phyloP scores from a whole-genome alignment of 2,888 invertebrate genomes.

The Leptura quadrifasciata region DNA sequence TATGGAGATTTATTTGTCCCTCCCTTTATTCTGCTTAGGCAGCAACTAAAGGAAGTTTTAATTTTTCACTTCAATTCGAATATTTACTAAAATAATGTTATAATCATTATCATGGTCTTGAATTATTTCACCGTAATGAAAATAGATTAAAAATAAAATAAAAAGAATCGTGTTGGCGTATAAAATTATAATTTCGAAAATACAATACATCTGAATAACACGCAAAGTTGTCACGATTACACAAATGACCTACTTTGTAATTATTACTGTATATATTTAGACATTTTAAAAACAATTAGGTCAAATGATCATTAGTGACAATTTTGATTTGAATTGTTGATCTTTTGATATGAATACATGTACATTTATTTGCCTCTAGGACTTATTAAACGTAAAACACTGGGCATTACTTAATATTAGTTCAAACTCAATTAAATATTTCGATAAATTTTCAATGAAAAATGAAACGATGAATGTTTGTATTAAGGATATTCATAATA shows the following conservation, averaged over 20 bases:
- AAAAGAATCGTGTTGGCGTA: not conserved
- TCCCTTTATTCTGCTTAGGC: no score
- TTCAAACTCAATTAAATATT: no score
- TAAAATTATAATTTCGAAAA: slow-evolving; percentile 19
- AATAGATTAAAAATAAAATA: not conserved
- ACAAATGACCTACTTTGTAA: slow-evolving; percentile 20
- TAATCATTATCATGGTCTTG: not conserved
- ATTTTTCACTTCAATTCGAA: no score
- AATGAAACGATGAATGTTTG: no score
- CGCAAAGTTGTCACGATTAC: slow-evolving; percentile 17
- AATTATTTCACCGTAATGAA: not conserved
- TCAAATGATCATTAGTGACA: not conserved
- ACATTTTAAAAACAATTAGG: not conserved
- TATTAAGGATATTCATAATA: no score
- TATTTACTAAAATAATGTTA: not conserved
- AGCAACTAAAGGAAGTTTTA: no score
- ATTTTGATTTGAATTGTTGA: not conserved
- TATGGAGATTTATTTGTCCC: no score
- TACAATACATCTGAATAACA: not conserved
- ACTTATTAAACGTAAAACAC: not conserved
- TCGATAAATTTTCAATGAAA: no score
- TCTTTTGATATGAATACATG: not conserved
- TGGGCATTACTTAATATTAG: no score
- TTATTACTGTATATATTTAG: slow-evolving; percentile 1
- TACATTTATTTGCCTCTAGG: not conserved